Evolutionary conservation across 1,140 invertebrate species (phyloP).

Genomic region (Platyscapa corneri): DNA sequence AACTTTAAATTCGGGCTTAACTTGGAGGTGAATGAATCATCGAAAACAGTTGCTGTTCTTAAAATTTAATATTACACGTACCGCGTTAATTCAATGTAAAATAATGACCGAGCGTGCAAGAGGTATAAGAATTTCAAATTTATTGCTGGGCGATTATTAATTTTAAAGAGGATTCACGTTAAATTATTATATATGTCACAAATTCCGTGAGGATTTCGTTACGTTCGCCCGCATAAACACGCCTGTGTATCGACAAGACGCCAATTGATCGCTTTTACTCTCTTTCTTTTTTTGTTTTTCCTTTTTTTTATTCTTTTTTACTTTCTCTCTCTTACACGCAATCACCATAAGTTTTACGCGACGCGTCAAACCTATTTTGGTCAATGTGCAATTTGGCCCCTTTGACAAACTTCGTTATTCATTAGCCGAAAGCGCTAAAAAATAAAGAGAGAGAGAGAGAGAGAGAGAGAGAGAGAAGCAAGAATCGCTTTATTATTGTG

Average conservation of each 20-base stretch:
- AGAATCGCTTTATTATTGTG: constrained; percentile 14
- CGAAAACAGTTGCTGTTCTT: not conserved
- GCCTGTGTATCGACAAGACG: not conserved
- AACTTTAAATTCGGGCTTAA: not conserved
- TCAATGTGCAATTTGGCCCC: constrained; percentile 20
- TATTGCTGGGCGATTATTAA: constrained; percentile 14
- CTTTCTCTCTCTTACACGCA: not conserved
- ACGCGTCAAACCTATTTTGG: constrained; percentile 42
- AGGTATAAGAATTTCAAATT: constrained; percentile 26
- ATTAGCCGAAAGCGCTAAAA: constrained; percentile 15
- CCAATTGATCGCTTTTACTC: not conserved
- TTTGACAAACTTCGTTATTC: constrained; percentile 43
- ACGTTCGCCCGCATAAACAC: constrained; percentile 37
- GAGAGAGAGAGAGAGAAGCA: constrained; percentile 7
- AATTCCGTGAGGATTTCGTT: constrained; percentile 35
- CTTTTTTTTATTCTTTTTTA: not conserved
- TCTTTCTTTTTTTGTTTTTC: not conserved
- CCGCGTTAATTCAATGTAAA: not conserved
- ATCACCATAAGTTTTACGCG: constrained; percentile 47
- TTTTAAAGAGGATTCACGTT: not conserved
- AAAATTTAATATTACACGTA: constrained; percentile 21
- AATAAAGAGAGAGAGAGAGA: not conserved
- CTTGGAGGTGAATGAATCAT: constrained; percentile 1
- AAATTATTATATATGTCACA: constrained; percentile 12
- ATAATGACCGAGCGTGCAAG: not conserved